These are phyloP conservation scores for Sycophila sp. DNA, from an alignment of 1,140 invertebrate genomes.

Conservation along the genomic window DNA sequence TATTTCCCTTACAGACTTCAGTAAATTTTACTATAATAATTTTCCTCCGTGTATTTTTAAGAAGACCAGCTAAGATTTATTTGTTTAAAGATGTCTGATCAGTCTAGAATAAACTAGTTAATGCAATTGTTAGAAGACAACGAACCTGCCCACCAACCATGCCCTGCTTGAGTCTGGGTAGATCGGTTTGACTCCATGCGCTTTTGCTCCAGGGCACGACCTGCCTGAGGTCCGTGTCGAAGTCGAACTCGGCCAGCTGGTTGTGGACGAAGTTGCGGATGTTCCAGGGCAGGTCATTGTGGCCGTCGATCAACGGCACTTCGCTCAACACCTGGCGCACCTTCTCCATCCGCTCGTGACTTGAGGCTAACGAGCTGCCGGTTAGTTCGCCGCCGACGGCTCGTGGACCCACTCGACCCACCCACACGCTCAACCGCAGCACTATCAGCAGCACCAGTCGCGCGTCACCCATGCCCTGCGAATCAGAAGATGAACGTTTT, in stretches of 20 bases:
- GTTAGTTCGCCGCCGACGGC: conserved; percentile 51
- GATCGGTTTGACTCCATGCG: conserved; percentile 82
- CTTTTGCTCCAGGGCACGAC: conserved; percentile 80
- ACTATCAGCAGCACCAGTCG: conserved; percentile 50
- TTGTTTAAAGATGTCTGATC: no score
- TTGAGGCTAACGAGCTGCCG: conserved; percentile 44
- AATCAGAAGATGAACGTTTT: neutral
- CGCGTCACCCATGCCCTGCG: neutral
- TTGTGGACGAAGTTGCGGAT: conserved; percentile 82
- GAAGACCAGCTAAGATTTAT: no score
- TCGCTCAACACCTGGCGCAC: conserved; percentile 68
- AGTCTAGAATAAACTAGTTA: no score
- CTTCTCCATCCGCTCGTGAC: conserved; percentile 64
- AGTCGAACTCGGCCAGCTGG: conserved; percentile 77
- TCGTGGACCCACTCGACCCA: conserved; percentile 54
- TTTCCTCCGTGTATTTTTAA: no score
- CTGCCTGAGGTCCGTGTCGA: conserved; percentile 75
- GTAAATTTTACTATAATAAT: no score
- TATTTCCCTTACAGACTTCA: no score
- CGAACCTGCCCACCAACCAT: conserved; percentile 82
- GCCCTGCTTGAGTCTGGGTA: conserved; percentile 76
- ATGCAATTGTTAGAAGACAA: no score
- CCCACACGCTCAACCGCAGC: conserved; percentile 53
- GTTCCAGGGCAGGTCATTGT: conserved; percentile 89
- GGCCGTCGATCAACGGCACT: conserved; percentile 72